Evolutionary conservation across 2,113 vertebrate genomes (phyloP).

Genomic region (Platichthys stellatus): DNA sequence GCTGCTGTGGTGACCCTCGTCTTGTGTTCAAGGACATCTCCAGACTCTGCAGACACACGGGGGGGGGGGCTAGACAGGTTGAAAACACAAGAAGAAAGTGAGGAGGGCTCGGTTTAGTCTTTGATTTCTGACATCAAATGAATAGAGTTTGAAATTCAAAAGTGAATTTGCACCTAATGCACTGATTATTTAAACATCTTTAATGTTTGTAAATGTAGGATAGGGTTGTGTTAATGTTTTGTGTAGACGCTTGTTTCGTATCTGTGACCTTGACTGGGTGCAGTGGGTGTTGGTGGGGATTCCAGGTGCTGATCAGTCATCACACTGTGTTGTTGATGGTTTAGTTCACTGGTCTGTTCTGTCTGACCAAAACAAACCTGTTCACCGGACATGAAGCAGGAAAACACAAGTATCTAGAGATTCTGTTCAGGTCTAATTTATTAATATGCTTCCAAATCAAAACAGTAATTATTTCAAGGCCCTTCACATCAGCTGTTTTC

Average conservation of each 20-base stretch:
- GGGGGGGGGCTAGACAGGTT: too few relatives aligned
- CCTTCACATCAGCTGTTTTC: too few relatives aligned
- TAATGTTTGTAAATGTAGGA: too few relatives aligned
- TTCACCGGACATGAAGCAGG: too few relatives aligned
- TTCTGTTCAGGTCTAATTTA: too few relatives aligned
- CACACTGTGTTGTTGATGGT: neutral
- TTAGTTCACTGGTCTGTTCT: neutral
- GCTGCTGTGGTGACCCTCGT: slow-evolving; percentile 58
- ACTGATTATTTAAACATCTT: neutral
- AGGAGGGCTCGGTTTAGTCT: too few relatives aligned
- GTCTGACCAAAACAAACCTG: too few relatives aligned
- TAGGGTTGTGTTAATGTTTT: neutral
- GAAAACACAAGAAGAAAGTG: too few relatives aligned
- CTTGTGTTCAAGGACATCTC: slow-evolving; percentile 65
- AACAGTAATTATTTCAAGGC: too few relatives aligned
- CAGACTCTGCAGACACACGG: neutral
- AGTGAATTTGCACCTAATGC: neutral
- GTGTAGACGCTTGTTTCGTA: neutral
- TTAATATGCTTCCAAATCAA: too few relatives aligned
- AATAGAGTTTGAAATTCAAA: neutral
- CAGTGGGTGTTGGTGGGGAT: neutral
- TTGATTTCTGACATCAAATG: too few relatives aligned
- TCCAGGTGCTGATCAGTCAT: neutral
- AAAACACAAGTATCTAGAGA: too few relatives aligned
- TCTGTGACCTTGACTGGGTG: slow-evolving; percentile 36